Evolutionary conservation across 2,888 invertebrate genomes (phyloP), one percentile per base, ranked within the genome.

Genomic region (Quadroppia sp.): DNA sequence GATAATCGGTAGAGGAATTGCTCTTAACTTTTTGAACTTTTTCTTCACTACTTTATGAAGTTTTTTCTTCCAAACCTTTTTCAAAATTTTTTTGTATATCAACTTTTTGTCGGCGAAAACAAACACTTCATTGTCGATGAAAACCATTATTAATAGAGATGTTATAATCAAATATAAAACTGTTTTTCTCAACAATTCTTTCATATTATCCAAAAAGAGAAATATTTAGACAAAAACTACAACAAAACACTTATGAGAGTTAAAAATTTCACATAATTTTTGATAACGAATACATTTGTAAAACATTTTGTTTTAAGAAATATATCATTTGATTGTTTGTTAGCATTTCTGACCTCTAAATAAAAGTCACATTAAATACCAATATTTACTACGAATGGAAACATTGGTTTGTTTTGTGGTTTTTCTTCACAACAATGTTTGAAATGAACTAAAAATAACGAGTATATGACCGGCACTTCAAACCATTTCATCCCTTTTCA

Each of bases 31-130:
- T 40, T 67, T 67, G 23, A 67, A 40, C 59, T 59, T 59, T 36
- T 67, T 67, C 23, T 67, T 67, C 1, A 67, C 36, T 0, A 40
- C 32, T 15, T 67, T 67, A n/a, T 42, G 40, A 20, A 67, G 11
- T 42, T 67, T 67, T 42, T 67, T 67, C 67, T 67, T 67, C 67
- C 67, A 67, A 3, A 67, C 42, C 42, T 67, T 67, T 36, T 67
- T 67, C 23, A 67, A 67, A 1, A 67, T 36, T 23, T 67, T 20
- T 42, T 67, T 67, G n/a, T 36, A 40, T 7, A 67, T 6, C n/a
- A n/a, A n/a, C n/a, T n/a, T n/a, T n/a, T n/a, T n/a, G 13, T 67
- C 36, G n/a, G n/a, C 67, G 67, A 2, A 17, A 36, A 67, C 67
- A 67, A 7, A 32, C 9, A 40, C 67, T 3, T 67, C 61, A 30